Evolutionary conservation across 1,140 invertebrate species (phyloP).

Genomic region (Elymnias hypermnestra): DNA sequence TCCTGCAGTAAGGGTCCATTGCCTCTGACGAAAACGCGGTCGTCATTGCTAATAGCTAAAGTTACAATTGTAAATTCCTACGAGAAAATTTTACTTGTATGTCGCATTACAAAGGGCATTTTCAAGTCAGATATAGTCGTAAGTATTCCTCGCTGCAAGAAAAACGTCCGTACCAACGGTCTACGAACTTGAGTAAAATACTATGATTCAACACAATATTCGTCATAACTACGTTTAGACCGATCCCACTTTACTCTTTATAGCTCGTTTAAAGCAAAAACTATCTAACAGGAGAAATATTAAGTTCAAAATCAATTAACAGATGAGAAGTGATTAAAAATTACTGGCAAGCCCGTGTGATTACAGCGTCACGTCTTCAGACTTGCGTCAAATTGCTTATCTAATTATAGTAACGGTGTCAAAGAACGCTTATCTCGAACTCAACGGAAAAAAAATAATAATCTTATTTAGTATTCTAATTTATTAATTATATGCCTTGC

Average conservation of each 20-base stretch:
- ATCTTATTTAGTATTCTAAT: too few relatives aligned
- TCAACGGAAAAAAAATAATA: neutral
- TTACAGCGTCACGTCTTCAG: neutral
- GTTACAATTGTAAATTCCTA: too few relatives aligned
- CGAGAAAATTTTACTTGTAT: too few relatives aligned
- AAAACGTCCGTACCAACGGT: too few relatives aligned
- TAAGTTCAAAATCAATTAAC: neutral
- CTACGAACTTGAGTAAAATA: neutral
- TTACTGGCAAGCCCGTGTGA: conserved; percentile 1
- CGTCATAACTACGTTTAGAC: neutral
- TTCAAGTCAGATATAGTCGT: neutral
- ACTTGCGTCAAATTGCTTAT: conserved; percentile 3
- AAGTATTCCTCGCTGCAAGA: too few relatives aligned
- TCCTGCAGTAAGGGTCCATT: too few relatives aligned
- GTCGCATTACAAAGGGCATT: neutral
- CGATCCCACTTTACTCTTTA: neutral
- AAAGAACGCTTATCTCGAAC: neutral
- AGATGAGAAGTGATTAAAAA: neutral
- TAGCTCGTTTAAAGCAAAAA: neutral
- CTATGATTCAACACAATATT: neutral
- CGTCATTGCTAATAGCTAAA: too few relatives aligned
- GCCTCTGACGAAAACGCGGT: too few relatives aligned
- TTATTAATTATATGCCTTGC: too few relatives aligned
- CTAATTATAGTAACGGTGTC: conserved; percentile 4
- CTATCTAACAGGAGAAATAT: neutral